These are phyloP conservation scores for Nycticebus coucang DNA, from an alignment of 2,113 vertebrate species.

Conservation along the genomic window DNA sequence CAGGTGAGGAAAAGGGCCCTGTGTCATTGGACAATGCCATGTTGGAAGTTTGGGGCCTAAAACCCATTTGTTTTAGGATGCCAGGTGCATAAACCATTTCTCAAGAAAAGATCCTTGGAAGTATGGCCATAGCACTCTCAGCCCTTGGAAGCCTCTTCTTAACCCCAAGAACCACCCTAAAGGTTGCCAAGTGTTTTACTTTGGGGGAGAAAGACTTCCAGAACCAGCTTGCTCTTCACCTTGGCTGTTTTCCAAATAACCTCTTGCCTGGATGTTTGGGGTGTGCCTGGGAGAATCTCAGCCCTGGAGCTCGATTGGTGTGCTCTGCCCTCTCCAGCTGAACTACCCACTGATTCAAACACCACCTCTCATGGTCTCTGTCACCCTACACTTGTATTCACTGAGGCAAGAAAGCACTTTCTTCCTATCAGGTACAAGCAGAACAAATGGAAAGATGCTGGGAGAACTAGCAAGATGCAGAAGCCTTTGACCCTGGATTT, in stretches of 20 bases:
- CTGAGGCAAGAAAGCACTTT: not conserved
- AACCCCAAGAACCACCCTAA: not conserved
- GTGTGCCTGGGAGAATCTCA: not conserved
- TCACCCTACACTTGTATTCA: not conserved
- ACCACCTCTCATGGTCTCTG: not conserved
- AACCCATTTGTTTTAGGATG: not conserved
- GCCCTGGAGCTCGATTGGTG: not conserved
- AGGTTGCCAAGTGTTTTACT: not conserved
- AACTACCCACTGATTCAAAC: not conserved
- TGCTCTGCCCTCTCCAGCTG: not conserved
- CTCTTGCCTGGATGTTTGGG: not conserved
- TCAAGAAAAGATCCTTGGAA: not conserved
- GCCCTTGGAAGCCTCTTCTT: not conserved
- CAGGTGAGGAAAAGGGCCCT: not conserved
- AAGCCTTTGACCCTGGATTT: not conserved
- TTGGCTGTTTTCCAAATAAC: not conserved
- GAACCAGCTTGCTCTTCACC: not conserved
- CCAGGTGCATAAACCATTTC: not conserved
- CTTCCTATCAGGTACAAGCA: not conserved
- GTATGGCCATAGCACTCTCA: not conserved
- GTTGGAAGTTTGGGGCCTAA: not conserved
- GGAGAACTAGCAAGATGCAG: not conserved
- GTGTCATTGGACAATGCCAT: not conserved
- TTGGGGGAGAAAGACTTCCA: not conserved
- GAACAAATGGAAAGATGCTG: not conserved